A percentile compares a stretch with the other conserved stretches of the same genome.
Evolutionary conservation across 2,888 invertebrate genomes (phyloP).

Genomic region (Cephus spinipes): DNA sequence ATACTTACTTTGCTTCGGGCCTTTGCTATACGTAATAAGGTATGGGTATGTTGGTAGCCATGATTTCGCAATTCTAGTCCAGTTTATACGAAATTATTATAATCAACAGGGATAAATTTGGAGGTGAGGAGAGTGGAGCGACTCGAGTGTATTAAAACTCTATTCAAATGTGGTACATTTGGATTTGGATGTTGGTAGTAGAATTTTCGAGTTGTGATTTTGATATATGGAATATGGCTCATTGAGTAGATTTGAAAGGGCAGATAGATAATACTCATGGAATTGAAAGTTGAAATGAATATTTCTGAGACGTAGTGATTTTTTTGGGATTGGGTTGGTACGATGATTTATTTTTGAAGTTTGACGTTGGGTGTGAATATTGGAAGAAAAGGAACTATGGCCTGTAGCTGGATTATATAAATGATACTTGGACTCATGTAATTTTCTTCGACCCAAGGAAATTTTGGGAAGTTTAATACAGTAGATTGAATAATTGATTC

Average conservation of each 20-base stretch:
- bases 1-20: no score
- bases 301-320: not conserved
- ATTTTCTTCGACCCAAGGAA: not conserved
- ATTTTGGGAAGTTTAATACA: not conserved
- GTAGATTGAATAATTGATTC: not conserved
- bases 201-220: not conserved
- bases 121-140: no score
- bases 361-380: not conserved
- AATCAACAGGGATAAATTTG: no score
- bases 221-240: no score
- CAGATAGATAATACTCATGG: not conserved
- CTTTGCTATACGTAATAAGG: not conserved
- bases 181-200: not conserved
- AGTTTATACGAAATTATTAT: not conserved
- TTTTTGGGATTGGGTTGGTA: not conserved
- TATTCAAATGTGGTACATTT: no score
- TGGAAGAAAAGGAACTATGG: not conserved
- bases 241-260: not conserved
- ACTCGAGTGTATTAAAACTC: no score
- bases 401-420: not conserved
- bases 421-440: not conserved
- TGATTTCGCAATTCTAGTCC: not conserved
- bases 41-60: not conserved
- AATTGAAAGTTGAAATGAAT: not conserved
- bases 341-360: not conserved